phyloP scores from a whole-genome alignment of 2,888 invertebrate genomes.

The Dione vanillae region DNA sequence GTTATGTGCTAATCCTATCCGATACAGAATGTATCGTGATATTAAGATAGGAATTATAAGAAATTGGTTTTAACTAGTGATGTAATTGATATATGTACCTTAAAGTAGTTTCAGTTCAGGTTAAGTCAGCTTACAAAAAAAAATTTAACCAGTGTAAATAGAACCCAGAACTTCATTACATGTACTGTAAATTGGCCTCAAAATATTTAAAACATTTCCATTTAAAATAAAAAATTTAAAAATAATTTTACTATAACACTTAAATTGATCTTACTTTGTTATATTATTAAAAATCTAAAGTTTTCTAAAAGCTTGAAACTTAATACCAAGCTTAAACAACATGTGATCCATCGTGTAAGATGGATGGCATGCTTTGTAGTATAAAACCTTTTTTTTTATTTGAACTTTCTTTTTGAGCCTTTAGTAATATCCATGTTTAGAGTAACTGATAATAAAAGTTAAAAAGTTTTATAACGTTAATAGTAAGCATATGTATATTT shows the following conservation, averaged over 20 bases:
- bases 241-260: too few species aligned
- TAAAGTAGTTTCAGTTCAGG: not conserved
- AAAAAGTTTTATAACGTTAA: not conserved
- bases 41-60: not conserved
- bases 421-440: slow-evolving; percentile 19
- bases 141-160: not conserved
- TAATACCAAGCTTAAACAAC: slow-evolving; percentile 9
- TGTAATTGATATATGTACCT: not conserved
- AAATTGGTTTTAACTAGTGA: not conserved
- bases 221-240: not conserved
- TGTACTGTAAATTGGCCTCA: too few species aligned
- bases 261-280: too few species aligned
- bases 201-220: too few species aligned
- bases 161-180: too few species aligned
- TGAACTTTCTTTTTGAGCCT: slow-evolving; percentile 8
- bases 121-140: too few species aligned
- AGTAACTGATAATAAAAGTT: slow-evolving; percentile 3
- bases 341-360: slow-evolving; percentile 28
- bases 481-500: too few species aligned
- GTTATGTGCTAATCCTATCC: slow-evolving; percentile 12
- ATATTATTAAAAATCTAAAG: not conserved
- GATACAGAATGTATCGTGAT: not conserved
- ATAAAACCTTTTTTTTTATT: slow-evolving; percentile 35
- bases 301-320: not conserved
- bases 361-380: slow-evolving; percentile 35